These are phyloP conservation scores for Hucho hucho DNA, from an alignment of 2,113 vertebrate genomes.

Conservation along the genomic window DNA sequence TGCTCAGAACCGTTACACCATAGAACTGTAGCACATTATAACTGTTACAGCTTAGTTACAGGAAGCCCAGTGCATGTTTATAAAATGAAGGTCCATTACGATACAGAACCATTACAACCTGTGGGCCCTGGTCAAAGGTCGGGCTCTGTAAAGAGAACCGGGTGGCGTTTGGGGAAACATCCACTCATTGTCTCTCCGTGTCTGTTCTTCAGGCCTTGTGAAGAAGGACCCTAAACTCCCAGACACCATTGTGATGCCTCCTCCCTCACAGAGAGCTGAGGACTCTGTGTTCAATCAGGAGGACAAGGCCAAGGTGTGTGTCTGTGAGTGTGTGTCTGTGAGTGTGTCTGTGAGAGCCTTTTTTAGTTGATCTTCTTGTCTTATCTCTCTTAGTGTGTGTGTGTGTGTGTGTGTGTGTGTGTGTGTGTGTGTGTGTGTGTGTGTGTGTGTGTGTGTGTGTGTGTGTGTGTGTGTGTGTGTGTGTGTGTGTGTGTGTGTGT, in stretches of 20 bases:
- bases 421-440: background rate
- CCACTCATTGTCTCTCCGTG: too few relatives aligned
- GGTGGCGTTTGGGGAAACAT: too few relatives aligned
- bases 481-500: background rate
- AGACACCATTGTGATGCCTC: slow-evolving; percentile 77
- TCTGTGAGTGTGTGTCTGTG: background rate
- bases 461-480: background rate
- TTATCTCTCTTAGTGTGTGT: background rate
- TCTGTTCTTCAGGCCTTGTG: slow-evolving; percentile 78
- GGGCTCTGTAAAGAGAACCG: too few relatives aligned
- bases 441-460: background rate
- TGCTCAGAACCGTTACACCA: background rate
- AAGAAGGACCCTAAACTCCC: slow-evolving; percentile 85
- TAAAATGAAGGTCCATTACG: too few relatives aligned
- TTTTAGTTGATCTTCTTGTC: background rate
- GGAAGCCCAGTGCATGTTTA: background rate
- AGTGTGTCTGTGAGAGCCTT: background rate
- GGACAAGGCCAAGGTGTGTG: slow-evolving; percentile 84
- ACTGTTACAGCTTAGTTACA: background rate
- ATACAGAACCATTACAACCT: background rate
- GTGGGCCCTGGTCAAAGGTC: too few relatives aligned
- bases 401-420: background rate
- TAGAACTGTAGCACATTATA: background rate
- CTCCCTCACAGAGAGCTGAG: slow-evolving; percentile 79
- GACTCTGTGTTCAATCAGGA: slow-evolving; percentile 88